phyloP scores from a whole-genome alignment of 2,113 vertebrate genomes.

The Scophthalmus maximus region DNA sequence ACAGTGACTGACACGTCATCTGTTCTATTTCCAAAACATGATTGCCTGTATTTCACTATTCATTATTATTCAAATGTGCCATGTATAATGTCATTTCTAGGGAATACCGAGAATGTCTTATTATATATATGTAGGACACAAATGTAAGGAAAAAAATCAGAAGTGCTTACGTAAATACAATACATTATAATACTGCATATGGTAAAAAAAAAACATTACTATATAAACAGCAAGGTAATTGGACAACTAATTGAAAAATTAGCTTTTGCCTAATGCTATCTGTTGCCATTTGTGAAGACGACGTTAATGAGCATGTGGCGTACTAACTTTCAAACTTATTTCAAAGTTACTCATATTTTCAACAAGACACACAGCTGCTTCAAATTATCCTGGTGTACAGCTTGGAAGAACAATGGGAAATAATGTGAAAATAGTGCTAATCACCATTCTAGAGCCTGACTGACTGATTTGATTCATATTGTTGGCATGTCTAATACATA shows the following conservation, averaged over 20 bases:
- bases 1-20: background rate
- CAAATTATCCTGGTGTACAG: constrained; percentile 46
- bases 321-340: constrained; percentile 41
- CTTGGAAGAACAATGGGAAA: background rate
- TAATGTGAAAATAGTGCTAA: constrained; percentile 20
- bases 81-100: background rate
- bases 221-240: constrained; percentile 58
- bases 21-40: background rate
- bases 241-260: constrained; percentile 57
- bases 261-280: constrained; percentile 36
- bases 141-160: constrained; percentile 1
- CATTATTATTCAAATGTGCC: background rate
- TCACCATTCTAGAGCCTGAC: background rate
- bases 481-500: constrained; percentile 14
- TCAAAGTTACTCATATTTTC: constrained; percentile 60
- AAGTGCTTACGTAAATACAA: background rate
- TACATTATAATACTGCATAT: constrained; percentile 8
- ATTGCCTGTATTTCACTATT: background rate
- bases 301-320: constrained; percentile 67
- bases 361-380: constrained; percentile 54
- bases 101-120: background rate
- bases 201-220: constrained; percentile 44
- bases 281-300: constrained; percentile 48
- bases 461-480: background rate
- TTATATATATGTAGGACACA: background rate